These are phyloP conservation scores for Eulacestoma nigropectus DNA, from an alignment of 2,113 vertebrate genomes.

Conservation along the genomic window DNA sequence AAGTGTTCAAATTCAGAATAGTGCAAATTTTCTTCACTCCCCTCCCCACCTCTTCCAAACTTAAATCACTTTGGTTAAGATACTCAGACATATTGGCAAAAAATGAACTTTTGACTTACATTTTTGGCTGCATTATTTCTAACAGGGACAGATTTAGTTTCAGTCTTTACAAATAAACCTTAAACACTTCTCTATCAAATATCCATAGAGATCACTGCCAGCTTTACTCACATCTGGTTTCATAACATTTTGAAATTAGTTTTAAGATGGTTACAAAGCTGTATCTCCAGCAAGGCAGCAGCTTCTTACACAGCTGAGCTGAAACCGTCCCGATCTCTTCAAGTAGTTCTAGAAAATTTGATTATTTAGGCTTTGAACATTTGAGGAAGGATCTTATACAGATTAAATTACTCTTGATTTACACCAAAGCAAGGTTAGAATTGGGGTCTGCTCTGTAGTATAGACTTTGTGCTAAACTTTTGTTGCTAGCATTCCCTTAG, in stretches of 20 bases:
- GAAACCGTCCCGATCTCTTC: not conserved
- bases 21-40: constrained; percentile 61
- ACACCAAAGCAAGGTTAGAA: constrained; percentile 25
- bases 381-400: not conserved
- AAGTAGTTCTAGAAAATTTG: not conserved
- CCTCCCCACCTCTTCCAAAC: constrained; percentile 49
- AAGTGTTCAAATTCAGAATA: constrained; percentile 59
- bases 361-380: not conserved
- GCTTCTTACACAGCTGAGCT: not conserved
- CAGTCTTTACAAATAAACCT: constrained; percentile 54
- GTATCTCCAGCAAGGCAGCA: not conserved
- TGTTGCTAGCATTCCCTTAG: constrained; percentile 5
- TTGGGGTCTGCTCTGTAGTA: not conserved
- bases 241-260: not conserved
- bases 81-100: constrained; percentile 72
- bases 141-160: constrained; percentile 61
- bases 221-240: not conserved
- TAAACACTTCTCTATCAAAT: constrained; percentile 57
- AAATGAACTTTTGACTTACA: constrained; percentile 48
- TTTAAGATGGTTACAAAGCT: not conserved
- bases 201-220: not conserved
- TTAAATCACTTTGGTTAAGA: constrained; percentile 72
- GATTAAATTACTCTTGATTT: not conserved
- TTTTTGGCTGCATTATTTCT: constrained; percentile 71
- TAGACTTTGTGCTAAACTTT: not conserved